Conservation (phyloP, 2,113 vertebrate species). For the Hiodon tergisus region DNA sequence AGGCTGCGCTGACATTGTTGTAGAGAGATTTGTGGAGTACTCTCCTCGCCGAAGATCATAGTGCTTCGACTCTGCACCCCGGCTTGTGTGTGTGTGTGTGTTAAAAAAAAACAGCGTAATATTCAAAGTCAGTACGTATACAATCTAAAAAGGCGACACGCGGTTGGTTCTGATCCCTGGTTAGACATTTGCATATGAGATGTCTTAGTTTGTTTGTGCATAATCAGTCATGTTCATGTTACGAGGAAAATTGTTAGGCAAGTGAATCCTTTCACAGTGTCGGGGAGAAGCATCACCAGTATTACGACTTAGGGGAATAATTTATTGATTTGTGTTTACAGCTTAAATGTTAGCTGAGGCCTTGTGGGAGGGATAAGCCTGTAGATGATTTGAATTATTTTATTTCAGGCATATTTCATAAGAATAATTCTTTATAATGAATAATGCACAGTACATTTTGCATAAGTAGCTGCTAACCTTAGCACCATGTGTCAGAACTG, state of each 20-base stretch:
- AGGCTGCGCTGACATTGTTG: not conserved
- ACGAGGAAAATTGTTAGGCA: no score
- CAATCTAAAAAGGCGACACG: not conserved
- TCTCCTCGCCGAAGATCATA: not conserved
- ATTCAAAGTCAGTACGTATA: not conserved
- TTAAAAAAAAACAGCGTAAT: not conserved
- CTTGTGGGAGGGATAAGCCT: conserved; percentile 5
- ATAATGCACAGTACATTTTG: conserved; percentile 16
- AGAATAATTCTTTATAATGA: conserved; percentile 23
- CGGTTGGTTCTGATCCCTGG: no score
- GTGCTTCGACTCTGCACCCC: not conserved
- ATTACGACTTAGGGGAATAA: not conserved
- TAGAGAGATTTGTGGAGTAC: not conserved
- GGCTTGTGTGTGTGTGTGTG: not conserved
- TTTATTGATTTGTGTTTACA: conserved; percentile 20
- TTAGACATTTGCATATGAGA: no score
- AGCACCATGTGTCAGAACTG: conserved; percentile 21
- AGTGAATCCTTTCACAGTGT: not conserved
- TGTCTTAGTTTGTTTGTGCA: no score
- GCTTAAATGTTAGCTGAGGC: not conserved
- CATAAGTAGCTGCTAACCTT: conserved; percentile 12
- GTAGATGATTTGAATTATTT: conserved; percentile 8
- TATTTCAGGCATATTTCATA: conserved; percentile 17
- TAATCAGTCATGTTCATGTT: no score
- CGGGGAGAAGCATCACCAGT: not conserved